Evolutionary conservation across 2,888 invertebrate genomes (phyloP).

Genomic region (Epinotia demarniana): DNA sequence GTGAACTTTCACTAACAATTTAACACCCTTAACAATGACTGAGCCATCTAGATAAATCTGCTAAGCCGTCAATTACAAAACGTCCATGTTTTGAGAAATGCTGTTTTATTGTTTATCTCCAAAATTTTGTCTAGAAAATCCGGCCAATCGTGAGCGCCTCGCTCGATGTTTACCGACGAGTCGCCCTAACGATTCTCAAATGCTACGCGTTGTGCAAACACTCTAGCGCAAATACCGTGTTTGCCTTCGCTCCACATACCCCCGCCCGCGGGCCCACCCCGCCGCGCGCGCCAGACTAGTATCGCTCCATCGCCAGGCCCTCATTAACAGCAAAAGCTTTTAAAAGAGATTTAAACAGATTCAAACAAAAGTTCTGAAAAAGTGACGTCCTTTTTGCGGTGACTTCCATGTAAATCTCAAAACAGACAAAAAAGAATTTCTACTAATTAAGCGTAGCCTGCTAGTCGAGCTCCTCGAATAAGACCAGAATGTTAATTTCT

Average conservation of each 20-base stretch:
- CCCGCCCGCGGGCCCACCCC: slow-evolving; percentile 49
- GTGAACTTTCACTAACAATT: slow-evolving; percentile 80
- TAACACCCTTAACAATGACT: slow-evolving; percentile 82
- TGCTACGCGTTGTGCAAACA: slow-evolving; percentile 80
- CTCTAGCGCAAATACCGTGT: slow-evolving; percentile 72
- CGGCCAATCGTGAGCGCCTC: slow-evolving; percentile 74
- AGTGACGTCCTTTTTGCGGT: slow-evolving; percentile 78
- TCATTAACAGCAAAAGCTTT: slow-evolving; percentile 79
- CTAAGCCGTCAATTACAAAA: slow-evolving; percentile 79
- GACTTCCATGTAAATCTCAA: slow-evolving; percentile 78
- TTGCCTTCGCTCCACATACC: slow-evolving; percentile 55
- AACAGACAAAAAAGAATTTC: slow-evolving; percentile 69
- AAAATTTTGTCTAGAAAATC: slow-evolving; percentile 76
- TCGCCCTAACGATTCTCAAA: slow-evolving; percentile 82
- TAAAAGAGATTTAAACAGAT: slow-evolving; percentile 78
- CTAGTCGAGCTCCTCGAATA: slow-evolving; percentile 66
- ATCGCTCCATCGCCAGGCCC: slow-evolving; percentile 66
- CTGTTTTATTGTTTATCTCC: slow-evolving; percentile 78
- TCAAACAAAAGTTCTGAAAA: slow-evolving; percentile 78
- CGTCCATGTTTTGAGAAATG: slow-evolving; percentile 79
- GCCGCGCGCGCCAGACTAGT: slow-evolving; percentile 53
- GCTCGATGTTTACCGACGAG: slow-evolving; percentile 77
- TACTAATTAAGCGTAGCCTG: slow-evolving; percentile 76
- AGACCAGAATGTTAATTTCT: slow-evolving; percentile 72
- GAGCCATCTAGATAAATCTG: slow-evolving; percentile 82